Evolutionary conservation across 2,113 vertebrate genomes (phyloP).

Genomic region (Picathartes gymnocephalus): DNA sequence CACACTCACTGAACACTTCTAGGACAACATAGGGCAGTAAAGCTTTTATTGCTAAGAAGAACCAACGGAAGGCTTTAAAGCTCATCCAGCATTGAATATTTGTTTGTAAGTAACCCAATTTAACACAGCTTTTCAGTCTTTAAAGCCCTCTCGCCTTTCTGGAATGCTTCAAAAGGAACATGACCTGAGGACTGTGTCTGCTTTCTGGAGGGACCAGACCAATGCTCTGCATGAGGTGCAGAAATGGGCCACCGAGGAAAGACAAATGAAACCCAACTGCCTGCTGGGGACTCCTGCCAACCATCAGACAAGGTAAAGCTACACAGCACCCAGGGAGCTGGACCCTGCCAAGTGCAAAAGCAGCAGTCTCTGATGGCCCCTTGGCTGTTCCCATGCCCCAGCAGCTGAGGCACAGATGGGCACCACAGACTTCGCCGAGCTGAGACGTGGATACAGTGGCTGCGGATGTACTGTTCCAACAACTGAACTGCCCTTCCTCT

Average conservation of each 20-base stretch:
- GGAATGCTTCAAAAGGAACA: slow-evolving; percentile 45
- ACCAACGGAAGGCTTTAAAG: background rate
- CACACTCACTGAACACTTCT: background rate
- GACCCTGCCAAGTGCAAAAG: background rate
- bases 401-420: background rate
- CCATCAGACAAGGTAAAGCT: background rate
- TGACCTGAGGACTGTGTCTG: slow-evolving; percentile 28
- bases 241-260: background rate
- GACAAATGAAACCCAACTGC: background rate
- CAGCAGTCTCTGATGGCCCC: background rate
- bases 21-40: background rate
- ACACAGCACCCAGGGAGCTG: background rate
- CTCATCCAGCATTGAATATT: background rate
- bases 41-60: slow-evolving; percentile 22
- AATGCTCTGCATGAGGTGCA: background rate
- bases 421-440: background rate
- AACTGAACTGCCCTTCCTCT: background rate
- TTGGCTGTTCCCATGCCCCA: fast-evolving
- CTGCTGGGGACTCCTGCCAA: background rate
- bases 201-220: background rate
- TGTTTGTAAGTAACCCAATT: slow-evolving; percentile 7
- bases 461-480: background rate
- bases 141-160: background rate
- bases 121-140: background rate
- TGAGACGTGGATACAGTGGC: background rate